Evolutionary conservation across 2,888 invertebrate genomes (phyloP).

Genomic region (Saturnia pavonia): DNA sequence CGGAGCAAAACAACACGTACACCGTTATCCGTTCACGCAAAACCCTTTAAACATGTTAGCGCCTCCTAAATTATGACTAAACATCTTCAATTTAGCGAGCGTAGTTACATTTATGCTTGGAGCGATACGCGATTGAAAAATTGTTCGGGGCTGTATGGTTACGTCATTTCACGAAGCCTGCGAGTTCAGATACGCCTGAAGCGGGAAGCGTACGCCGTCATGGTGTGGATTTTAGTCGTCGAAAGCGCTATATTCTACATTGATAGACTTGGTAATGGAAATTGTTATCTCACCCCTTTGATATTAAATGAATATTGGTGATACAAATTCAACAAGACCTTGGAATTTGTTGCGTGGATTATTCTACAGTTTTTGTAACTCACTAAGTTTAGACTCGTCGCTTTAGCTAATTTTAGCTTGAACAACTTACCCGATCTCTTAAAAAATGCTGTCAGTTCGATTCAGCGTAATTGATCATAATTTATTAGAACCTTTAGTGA

Average conservation of each 20-base stretch:
- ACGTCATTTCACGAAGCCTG: slow-evolving; percentile 66
- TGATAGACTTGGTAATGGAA: slow-evolving; percentile 22
- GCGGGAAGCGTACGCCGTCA: slow-evolving; percentile 33
- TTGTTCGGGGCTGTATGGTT: slow-evolving; percentile 59
- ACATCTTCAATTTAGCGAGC: slow-evolving; percentile 56
- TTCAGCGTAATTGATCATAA: neutral
- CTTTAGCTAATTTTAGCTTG: too few species aligned
- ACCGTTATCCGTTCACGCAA: neutral
- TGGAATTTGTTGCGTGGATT: neutral
- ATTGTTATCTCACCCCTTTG: slow-evolving; percentile 15
- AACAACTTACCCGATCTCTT: too few species aligned
- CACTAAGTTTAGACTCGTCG: neutral
- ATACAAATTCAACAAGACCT: neutral
- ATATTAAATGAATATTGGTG: slow-evolving; percentile 4
- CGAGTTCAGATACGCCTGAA: slow-evolving; percentile 42
- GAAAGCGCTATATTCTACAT: slow-evolving; percentile 13
- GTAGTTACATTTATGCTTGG: slow-evolving; percentile 52
- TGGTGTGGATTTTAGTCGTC: slow-evolving; percentile 33
- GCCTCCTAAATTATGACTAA: slow-evolving; percentile 47
- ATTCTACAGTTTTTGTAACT: neutral
- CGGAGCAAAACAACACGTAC: neutral
- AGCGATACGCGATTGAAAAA: slow-evolving; percentile 75
- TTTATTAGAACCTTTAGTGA: neutral
- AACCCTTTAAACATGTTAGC: neutral
- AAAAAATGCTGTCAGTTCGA: too few species aligned